Conservation (phyloP, 1,140 invertebrate species). For the Drosophila kurseongensis region DNA sequence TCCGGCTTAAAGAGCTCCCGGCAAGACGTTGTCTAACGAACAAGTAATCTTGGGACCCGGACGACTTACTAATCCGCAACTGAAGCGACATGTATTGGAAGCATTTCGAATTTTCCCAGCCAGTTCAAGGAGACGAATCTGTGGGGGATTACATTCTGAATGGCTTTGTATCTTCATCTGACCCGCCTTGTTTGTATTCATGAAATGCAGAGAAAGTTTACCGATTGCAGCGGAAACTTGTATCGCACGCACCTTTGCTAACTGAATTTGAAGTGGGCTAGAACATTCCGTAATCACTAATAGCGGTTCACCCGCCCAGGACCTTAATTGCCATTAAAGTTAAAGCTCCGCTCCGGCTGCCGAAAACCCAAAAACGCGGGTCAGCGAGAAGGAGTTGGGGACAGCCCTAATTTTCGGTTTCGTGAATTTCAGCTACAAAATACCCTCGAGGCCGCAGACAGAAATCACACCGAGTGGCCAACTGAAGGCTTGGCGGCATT, state of each 20-base stretch:
- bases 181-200: conserved; percentile 36
- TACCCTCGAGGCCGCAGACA: conserved; percentile 24
- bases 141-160: conserved; percentile 26
- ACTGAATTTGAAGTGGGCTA: conserved; percentile 37
- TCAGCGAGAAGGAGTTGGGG: conserved; percentile 31
- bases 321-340: conserved; percentile 45
- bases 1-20: conserved; percentile 1
- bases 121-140: conserved; percentile 18
- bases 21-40: background rate
- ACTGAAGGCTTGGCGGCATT: conserved; percentile 36
- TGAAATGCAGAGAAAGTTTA: conserved; percentile 34
- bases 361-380: conserved; percentile 30
- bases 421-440: conserved; percentile 46
- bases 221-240: conserved; percentile 33
- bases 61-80: conserved; percentile 21
- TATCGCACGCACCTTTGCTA: conserved; percentile 35
- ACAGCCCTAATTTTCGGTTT: conserved; percentile 42
- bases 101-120: conserved; percentile 11
- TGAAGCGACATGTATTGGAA: conserved; percentile 36
- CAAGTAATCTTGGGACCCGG: conserved; percentile 11
- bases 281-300: conserved; percentile 39
- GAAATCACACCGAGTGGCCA: conserved; percentile 37
- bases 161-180: conserved; percentile 20
- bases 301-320: conserved; percentile 16
- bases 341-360: conserved; percentile 19